A percentile compares a stretch with the other conserved stretches of the same genome.
Evolutionary conservation across 2,888 invertebrate species (phyloP).

Genomic region (Hypsopygia costalis): DNA sequence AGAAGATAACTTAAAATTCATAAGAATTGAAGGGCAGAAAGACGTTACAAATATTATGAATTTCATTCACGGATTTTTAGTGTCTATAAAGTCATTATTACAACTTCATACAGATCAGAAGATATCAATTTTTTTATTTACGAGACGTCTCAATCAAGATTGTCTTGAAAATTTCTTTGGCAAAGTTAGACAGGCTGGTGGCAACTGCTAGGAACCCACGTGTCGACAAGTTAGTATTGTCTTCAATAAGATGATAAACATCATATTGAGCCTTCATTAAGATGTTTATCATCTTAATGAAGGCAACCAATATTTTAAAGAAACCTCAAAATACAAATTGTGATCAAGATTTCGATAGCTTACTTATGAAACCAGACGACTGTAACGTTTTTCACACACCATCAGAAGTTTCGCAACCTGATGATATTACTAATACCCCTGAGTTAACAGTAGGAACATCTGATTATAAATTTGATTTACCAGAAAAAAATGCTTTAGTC

Average conservation of each 20-base stretch:
- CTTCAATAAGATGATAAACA: no score
- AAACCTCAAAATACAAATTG: constrained; percentile 11
- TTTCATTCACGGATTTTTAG: constrained; percentile 17
- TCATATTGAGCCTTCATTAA: constrained; percentile 13
- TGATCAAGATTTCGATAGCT: constrained; percentile 12
- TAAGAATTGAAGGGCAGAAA: constrained; percentile 5
- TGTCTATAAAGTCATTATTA: constrained; percentile 18
- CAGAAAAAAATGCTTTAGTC: constrained; percentile 11
- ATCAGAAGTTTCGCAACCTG: neutral
- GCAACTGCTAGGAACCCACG: constrained; percentile 13
- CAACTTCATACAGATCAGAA: constrained; percentile 16
- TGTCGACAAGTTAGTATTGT: constrained; percentile 15
- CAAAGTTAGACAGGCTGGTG: constrained; percentile 14
- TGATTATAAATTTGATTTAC: constrained; percentile 15
- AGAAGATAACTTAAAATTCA: constrained; percentile 13
- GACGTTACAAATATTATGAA: constrained; percentile 13
- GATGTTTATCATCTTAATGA: no score
- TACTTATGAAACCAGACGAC: constrained; percentile 12
- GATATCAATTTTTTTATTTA: constrained; percentile 11
- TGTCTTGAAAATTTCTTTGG: constrained; percentile 15
- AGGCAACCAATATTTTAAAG: constrained; percentile 10
- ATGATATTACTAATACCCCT: neutral
- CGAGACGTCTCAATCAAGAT: constrained; percentile 17
- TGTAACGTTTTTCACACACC: constrained; percentile 6
- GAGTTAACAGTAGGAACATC: constrained; percentile 7